phyloP scores from a whole-genome alignment of 2,797 vertebrate species.

The Acanthurus tractus region DNA sequence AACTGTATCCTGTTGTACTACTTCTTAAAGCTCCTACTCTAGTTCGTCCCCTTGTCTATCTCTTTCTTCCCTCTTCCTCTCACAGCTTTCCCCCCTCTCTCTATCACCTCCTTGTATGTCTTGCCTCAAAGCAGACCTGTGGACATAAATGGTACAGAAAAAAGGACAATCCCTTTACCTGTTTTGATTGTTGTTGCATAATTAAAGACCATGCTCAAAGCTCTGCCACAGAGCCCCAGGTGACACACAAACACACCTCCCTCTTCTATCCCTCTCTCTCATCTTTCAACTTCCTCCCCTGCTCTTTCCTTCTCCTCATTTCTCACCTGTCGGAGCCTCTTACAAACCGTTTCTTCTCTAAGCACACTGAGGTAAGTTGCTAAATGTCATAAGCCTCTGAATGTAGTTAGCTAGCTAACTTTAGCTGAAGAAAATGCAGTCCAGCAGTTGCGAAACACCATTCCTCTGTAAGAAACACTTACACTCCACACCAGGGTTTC shows the following conservation, averaged over 20 bases:
- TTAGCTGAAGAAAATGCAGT: no score
- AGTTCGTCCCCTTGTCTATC: neutral
- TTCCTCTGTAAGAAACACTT: no score
- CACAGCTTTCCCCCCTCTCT: neutral
- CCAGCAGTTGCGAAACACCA: no score
- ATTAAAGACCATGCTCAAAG: constrained; percentile 40
- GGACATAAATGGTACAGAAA: constrained; percentile 22
- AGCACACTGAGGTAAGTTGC: no score
- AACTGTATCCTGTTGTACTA: neutral
- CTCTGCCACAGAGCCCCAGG: constrained; percentile 12
- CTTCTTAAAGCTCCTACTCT: neutral
- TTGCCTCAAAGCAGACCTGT: constrained; percentile 6
- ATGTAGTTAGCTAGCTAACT: no score
- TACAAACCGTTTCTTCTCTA: no score
- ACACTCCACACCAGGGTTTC: no score
- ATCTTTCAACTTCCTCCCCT: neutral
- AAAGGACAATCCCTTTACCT: constrained; percentile 29
- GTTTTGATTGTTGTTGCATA: constrained; percentile 50
- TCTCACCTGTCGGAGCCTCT: no score
- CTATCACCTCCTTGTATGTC: neutral
- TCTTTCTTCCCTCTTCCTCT: neutral
- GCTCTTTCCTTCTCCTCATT: neutral
- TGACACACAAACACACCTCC: constrained; percentile 26
- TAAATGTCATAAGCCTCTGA: no score
- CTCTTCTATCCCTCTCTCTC: constrained; percentile 9